Base-by-base conservation (phyloP, 2,113 vertebrate species). In the Gobius niger region DNA sequence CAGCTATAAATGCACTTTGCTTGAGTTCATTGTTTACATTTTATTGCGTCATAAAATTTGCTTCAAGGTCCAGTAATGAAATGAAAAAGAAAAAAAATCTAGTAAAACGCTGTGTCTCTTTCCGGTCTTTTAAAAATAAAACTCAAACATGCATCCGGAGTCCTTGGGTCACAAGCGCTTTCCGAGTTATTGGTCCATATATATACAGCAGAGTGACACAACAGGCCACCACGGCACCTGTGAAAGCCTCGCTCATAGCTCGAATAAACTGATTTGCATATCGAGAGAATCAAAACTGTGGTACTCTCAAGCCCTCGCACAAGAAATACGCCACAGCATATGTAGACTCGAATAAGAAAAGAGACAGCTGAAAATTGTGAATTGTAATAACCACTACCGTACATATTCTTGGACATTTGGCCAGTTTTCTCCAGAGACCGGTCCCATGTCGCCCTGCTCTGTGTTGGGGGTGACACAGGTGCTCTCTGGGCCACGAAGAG, bases 391-490 rank as follows among this genome's bases (percentile, higher is more conserved):
- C 24, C 24, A 24, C 24, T 24, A 24, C 24, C 24, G 24, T 24
- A 24, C 24, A 24, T 24, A 24, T 24, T 24, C 24, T 24, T 24
- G 24, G 24, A 24, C 24, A 24, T 24, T 24, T 24, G 52, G 18
- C 5, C 52, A 6, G 18, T 72, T 76, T 76, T 65, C 72, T 61
- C 70, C 47, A 15, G 53, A 34, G 24, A 47, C 77, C 46, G 66
- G 71, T 54, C 61, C 59, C 56, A 64, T 47, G 53, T 70, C 70
- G 64, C 66, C 70, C 64, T 3, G 7, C 65, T 15, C 74, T 24
- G 54, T 78, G 81, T 64, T 49, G 74, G 24, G 41, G 68, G 72
- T 87, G 85, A 87, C 57, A 84, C 72, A 70, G 75, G 85, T 73
- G 69, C 68, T 86, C 65, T 77, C 65, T 44, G 62, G 83, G 79